phyloP scores from a whole-genome alignment of 2,888 invertebrate species.

The Caenorhabditis sp. region DNA sequence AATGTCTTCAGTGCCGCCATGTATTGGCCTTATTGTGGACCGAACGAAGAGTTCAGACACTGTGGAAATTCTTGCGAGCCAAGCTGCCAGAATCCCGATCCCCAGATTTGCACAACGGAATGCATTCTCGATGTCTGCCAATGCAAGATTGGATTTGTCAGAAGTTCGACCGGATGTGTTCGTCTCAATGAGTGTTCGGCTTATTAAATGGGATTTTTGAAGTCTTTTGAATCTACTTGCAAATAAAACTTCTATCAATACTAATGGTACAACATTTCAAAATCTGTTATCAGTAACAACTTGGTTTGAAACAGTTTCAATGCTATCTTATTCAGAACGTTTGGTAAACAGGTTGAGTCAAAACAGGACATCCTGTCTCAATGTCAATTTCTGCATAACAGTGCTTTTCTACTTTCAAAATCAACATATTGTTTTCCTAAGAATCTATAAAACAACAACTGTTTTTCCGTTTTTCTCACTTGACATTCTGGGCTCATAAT shows the following conservation, averaged over 20 bases:
- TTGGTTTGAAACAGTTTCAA: no score
- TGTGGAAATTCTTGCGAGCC: slow-evolving; percentile 46
- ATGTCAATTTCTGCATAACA: no score
- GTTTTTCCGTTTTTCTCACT: no score
- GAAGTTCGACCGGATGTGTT: slow-evolving; percentile 31
- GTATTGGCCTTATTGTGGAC: not conserved
- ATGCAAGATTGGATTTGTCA: slow-evolving; percentile 23
- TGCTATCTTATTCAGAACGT: no score
- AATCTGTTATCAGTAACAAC: no score
- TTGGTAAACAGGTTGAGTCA: no score
- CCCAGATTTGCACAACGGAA: slow-evolving; percentile 17
- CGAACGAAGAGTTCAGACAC: slow-evolving; percentile 12
- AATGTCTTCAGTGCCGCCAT: not conserved
- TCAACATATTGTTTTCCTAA: no score
- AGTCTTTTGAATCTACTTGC: not conserved
- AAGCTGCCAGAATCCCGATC: not conserved
- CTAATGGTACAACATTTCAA: no score
- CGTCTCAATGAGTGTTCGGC: not conserved
- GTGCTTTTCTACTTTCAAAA: no score
- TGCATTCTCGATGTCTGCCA: slow-evolving; percentile 42
- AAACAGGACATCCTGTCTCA: no score
- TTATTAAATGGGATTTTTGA: slow-evolving; percentile 14
- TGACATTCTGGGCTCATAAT: no score
- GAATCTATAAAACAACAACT: no score
- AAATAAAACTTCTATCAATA: not conserved